A percentile compares a stretch with the other conserved stretches of the same genome.
Conservation (phyloP, 2,888 invertebrate genomes). For the Perdita meconis region DNA sequence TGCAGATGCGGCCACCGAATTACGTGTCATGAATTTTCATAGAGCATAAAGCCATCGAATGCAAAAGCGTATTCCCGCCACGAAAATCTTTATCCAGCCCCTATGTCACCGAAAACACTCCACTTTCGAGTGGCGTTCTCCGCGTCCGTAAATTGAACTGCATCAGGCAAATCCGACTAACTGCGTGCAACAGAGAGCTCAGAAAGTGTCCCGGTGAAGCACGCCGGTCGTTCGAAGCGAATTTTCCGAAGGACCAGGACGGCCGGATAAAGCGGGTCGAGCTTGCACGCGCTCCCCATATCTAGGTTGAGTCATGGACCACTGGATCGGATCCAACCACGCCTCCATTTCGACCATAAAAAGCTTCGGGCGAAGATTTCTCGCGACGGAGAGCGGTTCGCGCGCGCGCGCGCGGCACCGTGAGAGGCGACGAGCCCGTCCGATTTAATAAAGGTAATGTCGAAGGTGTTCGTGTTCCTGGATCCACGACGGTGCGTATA, state of each 20-base stretch:
- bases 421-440: not conserved
- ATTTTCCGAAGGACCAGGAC: constrained; percentile 29
- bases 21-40: no score
- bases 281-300: constrained; percentile 37
- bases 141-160: not conserved
- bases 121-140: not conserved
- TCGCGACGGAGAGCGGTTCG: constrained; percentile 32
- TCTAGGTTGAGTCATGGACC: constrained; percentile 38
- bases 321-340: constrained; percentile 79
- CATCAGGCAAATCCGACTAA: not conserved
- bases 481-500: constrained; percentile 62
- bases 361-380: constrained; percentile 66
- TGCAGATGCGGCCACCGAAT: no score
- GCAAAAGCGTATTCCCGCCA: not conserved
- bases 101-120: not conserved
- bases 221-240: constrained; percentile 10
- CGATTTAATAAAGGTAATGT: constrained; percentile 82
- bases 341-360: constrained; percentile 75
- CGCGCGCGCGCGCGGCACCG: constrained; percentile 41
- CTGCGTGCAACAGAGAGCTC: not conserved
- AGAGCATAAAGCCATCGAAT: no score
- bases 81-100: not conserved
- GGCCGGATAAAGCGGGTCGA: constrained; percentile 1
- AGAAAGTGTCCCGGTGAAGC: constrained; percentile 1
- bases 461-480: constrained; percentile 81